phyloP scores from a whole-genome alignment of 2,113 vertebrate species.

The Pionites leucogaster region DNA sequence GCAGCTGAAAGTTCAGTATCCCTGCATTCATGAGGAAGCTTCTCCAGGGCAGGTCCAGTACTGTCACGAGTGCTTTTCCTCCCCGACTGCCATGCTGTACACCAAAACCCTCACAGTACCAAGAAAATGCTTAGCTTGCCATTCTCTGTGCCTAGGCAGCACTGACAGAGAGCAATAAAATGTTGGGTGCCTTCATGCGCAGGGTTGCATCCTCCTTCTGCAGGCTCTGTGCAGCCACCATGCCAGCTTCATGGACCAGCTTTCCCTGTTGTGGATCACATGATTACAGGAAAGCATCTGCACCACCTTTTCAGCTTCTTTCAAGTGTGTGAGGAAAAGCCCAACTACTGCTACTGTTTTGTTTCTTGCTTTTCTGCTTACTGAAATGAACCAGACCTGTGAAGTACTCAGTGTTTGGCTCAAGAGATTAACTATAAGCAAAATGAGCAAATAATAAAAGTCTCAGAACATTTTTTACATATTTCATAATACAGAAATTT shows the following conservation, averaged over 20 bases:
- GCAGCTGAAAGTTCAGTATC: neutral
- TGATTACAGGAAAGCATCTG: neutral
- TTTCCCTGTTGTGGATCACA: neutral
- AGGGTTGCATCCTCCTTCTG: neutral
- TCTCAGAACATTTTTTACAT: neutral
- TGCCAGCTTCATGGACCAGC: neutral
- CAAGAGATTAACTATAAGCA: neutral
- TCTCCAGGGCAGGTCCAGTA: neutral
- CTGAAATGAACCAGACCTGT: neutral
- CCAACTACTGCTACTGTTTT: rapidly evolving
- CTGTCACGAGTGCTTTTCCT: neutral
- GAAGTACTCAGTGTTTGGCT: neutral
- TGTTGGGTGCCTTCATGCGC: rapidly evolving
- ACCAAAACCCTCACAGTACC: neutral
- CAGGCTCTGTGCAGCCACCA: neutral
- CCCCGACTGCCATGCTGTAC: neutral
- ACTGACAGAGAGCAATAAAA: neutral
- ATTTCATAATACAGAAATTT: neutral
- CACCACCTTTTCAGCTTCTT: neutral
- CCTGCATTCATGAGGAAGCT: rapidly evolving
- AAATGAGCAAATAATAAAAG: neutral
- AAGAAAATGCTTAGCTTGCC: neutral
- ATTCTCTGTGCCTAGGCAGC: neutral
- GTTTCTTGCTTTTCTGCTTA: neutral
- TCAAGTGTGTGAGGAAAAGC: neutral